Percentiles rank a stretch among this genome's conserved stretches.
Conservation (phyloP, 2,797 vertebrate species). For the Iguana delicatissima region DNA sequence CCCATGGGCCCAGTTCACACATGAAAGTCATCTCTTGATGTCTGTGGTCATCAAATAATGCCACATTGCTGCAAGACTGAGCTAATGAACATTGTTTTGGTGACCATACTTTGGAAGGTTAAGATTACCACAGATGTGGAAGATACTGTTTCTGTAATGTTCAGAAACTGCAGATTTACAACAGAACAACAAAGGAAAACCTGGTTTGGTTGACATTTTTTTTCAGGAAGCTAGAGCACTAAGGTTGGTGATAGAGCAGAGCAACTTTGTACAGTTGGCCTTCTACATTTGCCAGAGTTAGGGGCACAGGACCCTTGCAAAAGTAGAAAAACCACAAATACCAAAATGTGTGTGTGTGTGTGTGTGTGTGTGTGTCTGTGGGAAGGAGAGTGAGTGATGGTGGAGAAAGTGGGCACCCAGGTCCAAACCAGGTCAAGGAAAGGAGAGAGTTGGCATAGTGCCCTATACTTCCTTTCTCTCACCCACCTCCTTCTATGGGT, state of each 20-base stretch:
- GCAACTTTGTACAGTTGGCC: slow-evolving; percentile 57
- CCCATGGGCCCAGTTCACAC: neutral
- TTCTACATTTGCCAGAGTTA: too few relatives aligned
- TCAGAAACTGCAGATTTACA: slow-evolving; percentile 54
- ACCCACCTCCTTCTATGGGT: too few relatives aligned
- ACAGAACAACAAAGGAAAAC: slow-evolving; percentile 68
- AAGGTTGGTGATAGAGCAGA: slow-evolving; percentile 72
- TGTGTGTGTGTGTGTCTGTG: too few relatives aligned
- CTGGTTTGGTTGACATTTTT: slow-evolving; percentile 68
- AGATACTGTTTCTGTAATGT: slow-evolving; percentile 69
- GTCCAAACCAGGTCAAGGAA: too few relatives aligned
- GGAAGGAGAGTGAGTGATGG: too few relatives aligned
- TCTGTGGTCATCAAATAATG: neutral
- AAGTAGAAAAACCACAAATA: too few relatives aligned
- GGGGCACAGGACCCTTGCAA: too few relatives aligned
- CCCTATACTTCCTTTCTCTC: too few relatives aligned
- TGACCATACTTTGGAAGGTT: slow-evolving; percentile 14
- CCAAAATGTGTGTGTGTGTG: too few relatives aligned
- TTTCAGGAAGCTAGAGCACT: slow-evolving; percentile 67
- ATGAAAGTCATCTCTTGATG: neutral
- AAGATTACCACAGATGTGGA: slow-evolving; percentile 59
- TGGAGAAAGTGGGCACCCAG: too few relatives aligned
- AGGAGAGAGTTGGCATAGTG: too few relatives aligned
- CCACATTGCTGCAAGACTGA: neutral
- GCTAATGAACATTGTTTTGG: neutral